phyloP scores from a whole-genome alignment of 2,113 vertebrate species.

The Callocephalon fimbriatum region DNA sequence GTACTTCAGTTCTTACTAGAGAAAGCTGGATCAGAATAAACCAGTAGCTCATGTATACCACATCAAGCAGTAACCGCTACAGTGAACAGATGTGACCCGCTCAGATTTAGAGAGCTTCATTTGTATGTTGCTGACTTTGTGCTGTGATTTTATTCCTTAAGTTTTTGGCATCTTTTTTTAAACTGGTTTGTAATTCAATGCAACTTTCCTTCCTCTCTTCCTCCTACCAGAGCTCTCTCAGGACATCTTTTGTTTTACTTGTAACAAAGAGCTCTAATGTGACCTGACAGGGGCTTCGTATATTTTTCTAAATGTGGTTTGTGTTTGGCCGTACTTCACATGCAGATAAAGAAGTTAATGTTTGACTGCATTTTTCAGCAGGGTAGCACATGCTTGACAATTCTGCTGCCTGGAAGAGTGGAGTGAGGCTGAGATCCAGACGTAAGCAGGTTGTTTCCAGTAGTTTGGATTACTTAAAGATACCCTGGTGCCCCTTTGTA shows the following conservation, averaged over 20 bases:
- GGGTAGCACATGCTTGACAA: background rate
- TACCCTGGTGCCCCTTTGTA: background rate
- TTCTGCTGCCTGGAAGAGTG: background rate
- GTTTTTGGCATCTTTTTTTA: background rate
- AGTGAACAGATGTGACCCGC: background rate
- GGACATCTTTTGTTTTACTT: background rate
- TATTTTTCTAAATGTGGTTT: background rate
- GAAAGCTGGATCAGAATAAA: background rate
- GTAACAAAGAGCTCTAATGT: background rate
- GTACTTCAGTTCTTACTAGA: background rate
- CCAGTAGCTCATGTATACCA: background rate
- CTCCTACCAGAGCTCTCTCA: background rate
- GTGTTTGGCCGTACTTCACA: background rate
- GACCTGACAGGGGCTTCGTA: background rate
- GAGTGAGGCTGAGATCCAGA: background rate
- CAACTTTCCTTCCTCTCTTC: background rate
- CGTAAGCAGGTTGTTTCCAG: background rate
- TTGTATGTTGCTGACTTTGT: background rate
- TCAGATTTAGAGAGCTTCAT: background rate
- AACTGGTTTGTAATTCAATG: background rate
- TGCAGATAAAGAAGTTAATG: background rate
- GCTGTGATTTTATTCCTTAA: background rate
- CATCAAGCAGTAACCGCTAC: background rate
- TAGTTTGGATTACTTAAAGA: background rate
- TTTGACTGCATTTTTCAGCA: background rate